A percentile compares a stretch with the other conserved stretches of the same genome.
phyloP scores from a whole-genome alignment of 2,888 invertebrate species.

The Pseudoips prasinana region DNA sequence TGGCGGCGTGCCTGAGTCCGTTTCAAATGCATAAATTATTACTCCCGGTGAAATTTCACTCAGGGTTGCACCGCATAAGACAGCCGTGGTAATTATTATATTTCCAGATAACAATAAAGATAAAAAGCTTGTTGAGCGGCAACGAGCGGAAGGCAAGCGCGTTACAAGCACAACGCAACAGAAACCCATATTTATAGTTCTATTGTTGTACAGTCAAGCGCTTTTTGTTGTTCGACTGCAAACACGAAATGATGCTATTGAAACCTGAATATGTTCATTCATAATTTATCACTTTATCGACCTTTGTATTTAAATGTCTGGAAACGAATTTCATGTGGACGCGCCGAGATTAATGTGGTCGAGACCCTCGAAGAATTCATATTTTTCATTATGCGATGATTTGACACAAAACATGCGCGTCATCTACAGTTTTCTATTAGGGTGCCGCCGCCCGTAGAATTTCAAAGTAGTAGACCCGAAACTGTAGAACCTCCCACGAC shows the following conservation, averaged over 20 bases:
- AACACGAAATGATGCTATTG: conserved; percentile 58
- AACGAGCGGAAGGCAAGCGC: conserved; percentile 49
- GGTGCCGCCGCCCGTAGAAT: conserved; percentile 38
- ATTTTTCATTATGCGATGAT: conserved; percentile 71
- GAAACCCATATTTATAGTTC: conserved; percentile 71
- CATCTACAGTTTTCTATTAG: conserved; percentile 62
- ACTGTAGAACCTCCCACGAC: background rate
- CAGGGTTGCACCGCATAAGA: conserved; percentile 43
- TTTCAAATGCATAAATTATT: conserved; percentile 59
- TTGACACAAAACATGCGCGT: conserved; percentile 67
- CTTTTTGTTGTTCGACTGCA: conserved; percentile 61
- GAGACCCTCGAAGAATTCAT: conserved; percentile 55
- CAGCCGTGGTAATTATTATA: conserved; percentile 52
- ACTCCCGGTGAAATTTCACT: conserved; percentile 43
- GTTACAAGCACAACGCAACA: conserved; percentile 51
- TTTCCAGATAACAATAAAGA: conserved; percentile 48
- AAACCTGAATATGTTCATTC: conserved; percentile 62
- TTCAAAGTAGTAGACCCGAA: conserved; percentile 34
- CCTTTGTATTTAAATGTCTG: conserved; percentile 73
- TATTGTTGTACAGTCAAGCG: conserved; percentile 63
- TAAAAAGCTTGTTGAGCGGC: conserved; percentile 48
- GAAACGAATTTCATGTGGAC: conserved; percentile 60
- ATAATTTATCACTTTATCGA: conserved; percentile 74
- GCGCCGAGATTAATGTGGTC: conserved; percentile 60
- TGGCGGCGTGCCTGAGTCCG: conserved; percentile 45